phyloP scores from a whole-genome alignment of 2,888 invertebrate species.

The Coelinius sp. region DNA sequence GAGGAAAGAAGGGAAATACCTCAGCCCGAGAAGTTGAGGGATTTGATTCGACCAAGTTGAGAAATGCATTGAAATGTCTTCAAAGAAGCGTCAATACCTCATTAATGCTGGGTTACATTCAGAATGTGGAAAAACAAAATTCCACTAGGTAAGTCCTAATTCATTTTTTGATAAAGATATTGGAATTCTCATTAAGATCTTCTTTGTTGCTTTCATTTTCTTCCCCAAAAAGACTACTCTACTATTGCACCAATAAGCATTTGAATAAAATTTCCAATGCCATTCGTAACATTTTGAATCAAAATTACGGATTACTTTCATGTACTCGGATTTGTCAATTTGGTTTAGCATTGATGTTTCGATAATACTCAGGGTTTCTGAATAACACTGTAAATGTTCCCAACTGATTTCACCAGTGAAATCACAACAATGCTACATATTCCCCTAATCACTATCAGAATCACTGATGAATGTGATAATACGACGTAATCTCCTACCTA shows the following conservation, averaged over 20 bases:
- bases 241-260: too few relatives aligned
- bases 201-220: too few relatives aligned
- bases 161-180: too few relatives aligned
- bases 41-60: not conserved
- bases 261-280: too few relatives aligned
- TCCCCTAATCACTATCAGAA: constrained; percentile 2
- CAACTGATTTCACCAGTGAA: not conserved
- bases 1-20: constrained; percentile 36
- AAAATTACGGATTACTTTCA: too few relatives aligned
- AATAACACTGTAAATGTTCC: not conserved
- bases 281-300: too few relatives aligned
- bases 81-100: not conserved
- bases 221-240: too few relatives aligned
- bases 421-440: not conserved
- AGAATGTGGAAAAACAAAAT: not conserved
- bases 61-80: not conserved
- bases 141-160: too few relatives aligned
- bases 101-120: not conserved
- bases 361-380: too few relatives aligned
- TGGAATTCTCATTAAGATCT: too few relatives aligned
- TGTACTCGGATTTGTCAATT: too few relatives aligned
- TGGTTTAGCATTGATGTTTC: too few relatives aligned
- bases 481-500: not conserved
- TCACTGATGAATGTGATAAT: not conserved
- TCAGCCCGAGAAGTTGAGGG: not conserved